These are phyloP conservation scores for Sebastes variabilis DNA, from an alignment of 2,797 vertebrate genomes.

Conservation along the genomic window DNA sequence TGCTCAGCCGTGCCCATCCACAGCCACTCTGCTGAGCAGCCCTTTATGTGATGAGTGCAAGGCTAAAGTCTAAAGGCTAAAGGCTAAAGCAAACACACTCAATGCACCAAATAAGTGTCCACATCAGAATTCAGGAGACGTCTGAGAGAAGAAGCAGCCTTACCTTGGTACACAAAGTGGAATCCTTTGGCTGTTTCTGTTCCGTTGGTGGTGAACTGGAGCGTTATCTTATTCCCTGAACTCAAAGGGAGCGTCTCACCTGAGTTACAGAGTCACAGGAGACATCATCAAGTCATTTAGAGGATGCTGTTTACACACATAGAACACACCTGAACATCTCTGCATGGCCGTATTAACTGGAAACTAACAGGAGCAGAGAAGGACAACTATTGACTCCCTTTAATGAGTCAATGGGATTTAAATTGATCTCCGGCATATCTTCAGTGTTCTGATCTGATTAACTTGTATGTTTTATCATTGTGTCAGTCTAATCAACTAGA, in stretches of 20 bases:
- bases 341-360: not conserved
- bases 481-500: conserved; percentile 1
- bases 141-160: conserved; percentile 39
- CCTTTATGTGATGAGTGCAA: conserved; percentile 25
- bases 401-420: not conserved
- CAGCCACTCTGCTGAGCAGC: conserved; percentile 33
- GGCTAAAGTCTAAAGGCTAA: not conserved
- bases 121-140: not conserved
- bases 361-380: not conserved
- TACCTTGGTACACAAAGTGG: conserved; percentile 99
- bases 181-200: conserved; percentile 96
- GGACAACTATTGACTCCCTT: not conserved
- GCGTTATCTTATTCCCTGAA: conserved; percentile 96
- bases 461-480: conserved; percentile 7
- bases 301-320: not conserved
- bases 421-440: not conserved
- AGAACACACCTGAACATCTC: not conserved
- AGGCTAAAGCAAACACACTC: conserved; percentile 13
- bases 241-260: conserved; percentile 96
- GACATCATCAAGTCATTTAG: not conserved
- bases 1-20: conserved; percentile 35
- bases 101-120: not conserved
- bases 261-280: conserved; percentile 55
- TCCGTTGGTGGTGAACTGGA: conserved; percentile 93
- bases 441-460: not conserved